phyloP scores from a whole-genome alignment of 2,113 vertebrate genomes.

The Ploceus nigricollis region DNA sequence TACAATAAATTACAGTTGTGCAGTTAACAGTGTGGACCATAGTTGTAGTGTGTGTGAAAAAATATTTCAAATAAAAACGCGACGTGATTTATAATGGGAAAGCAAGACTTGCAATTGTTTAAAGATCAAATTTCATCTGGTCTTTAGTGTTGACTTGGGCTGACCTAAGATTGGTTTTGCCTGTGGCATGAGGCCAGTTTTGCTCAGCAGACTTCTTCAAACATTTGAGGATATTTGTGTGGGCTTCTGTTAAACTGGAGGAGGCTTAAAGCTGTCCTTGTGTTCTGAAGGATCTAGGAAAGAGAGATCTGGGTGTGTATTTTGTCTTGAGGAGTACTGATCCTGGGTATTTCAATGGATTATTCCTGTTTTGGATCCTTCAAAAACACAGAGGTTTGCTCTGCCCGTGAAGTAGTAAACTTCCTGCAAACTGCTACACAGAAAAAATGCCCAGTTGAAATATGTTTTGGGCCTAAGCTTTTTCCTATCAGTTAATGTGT shows the following conservation, averaged over 20 bases:
- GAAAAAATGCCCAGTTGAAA: background rate
- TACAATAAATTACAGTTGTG: background rate
- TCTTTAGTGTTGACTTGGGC: background rate
- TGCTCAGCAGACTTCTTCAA: background rate
- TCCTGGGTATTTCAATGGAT: background rate
- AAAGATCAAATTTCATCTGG: background rate
- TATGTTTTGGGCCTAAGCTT: background rate
- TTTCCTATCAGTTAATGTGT: background rate
- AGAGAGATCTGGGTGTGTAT: background rate
- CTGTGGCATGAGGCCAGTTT: background rate
- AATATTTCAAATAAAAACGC: background rate
- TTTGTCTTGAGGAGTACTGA: background rate
- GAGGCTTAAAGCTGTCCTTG: background rate
- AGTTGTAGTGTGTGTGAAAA: background rate
- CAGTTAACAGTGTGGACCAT: background rate
- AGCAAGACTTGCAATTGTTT: background rate
- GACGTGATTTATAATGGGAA: background rate
- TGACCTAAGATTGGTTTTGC: background rate
- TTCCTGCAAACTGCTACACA: background rate
- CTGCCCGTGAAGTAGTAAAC: background rate
- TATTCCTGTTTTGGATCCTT: background rate
- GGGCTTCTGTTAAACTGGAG: background rate
- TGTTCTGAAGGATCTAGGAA: background rate
- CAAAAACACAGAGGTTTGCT: background rate
- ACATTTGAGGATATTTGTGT: background rate